Conservation (phyloP, 2,888 invertebrate species). For the Pristionchus arcanus region DNA sequence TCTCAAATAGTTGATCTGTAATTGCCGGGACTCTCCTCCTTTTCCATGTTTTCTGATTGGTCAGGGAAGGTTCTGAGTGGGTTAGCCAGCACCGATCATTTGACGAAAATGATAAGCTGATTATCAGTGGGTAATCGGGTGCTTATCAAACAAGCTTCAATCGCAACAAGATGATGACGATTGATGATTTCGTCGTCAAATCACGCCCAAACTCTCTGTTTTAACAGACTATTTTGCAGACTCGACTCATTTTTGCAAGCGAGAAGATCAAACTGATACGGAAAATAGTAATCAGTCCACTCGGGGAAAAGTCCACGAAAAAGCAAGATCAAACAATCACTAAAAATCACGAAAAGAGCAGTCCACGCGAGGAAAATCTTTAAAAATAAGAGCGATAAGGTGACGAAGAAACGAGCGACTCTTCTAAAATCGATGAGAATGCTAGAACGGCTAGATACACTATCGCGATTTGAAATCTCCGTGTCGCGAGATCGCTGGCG, state of each 20-base stretch:
- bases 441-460: not conserved
- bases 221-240: not conserved
- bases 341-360: not conserved
- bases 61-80: not conserved
- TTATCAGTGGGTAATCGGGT: not conserved
- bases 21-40: not conserved
- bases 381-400: not conserved
- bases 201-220: not conserved
- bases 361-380: not conserved
- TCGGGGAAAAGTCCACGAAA: too few species aligned
- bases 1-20: not conserved
- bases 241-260: too few species aligned
- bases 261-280: too few species aligned
- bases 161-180: conserved; percentile 1
- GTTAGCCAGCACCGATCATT: not conserved
- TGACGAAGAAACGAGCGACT: not conserved
- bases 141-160: not conserved
- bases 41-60: not conserved
- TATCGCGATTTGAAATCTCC: not conserved
- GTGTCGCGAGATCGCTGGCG: not conserved
- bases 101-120: conserved; percentile 32
- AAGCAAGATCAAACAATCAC: too few species aligned
- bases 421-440: not conserved
- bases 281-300: too few species aligned
- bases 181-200: not conserved